Evolutionary conservation across 2,113 vertebrate species (phyloP).

Genomic region (Dasyurus viverrinus): DNA sequence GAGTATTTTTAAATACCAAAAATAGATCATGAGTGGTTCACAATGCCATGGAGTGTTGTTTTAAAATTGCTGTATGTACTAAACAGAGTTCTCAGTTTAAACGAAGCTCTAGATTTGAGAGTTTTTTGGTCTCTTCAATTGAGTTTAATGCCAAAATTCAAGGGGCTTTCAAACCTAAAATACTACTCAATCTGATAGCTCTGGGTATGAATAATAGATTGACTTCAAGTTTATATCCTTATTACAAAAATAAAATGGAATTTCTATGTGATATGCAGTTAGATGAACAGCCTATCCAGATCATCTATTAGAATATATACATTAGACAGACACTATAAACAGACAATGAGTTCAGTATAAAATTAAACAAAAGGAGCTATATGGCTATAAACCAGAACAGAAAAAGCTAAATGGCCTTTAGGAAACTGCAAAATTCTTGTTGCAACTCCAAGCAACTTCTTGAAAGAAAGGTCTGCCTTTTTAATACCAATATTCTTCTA

Average conservation of each 20-base stretch:
- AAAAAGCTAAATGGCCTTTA: background rate
- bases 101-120: background rate
- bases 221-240: background rate
- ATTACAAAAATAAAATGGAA: background rate
- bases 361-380: background rate
- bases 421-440: background rate
- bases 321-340: background rate
- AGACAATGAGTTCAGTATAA: background rate
- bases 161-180: background rate
- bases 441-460: background rate
- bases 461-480: background rate
- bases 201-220: background rate
- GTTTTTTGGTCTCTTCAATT: background rate
- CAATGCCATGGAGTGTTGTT: background rate
- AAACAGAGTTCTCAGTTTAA: background rate
- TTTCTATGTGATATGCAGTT: background rate
- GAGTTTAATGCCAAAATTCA: background rate
- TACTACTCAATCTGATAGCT: too few species aligned
- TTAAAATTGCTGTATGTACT: background rate
- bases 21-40: conserved; percentile 2
- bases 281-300: background rate
- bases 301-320: background rate
- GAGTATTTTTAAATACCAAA: background rate
- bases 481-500: background rate
- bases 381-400: background rate